Percentiles rank a stretch among this genome's conserved stretches.
Evolutionary conservation across 2,797 vertebrate species (phyloP).

Genomic region (Labeo calbasu): DNA sequence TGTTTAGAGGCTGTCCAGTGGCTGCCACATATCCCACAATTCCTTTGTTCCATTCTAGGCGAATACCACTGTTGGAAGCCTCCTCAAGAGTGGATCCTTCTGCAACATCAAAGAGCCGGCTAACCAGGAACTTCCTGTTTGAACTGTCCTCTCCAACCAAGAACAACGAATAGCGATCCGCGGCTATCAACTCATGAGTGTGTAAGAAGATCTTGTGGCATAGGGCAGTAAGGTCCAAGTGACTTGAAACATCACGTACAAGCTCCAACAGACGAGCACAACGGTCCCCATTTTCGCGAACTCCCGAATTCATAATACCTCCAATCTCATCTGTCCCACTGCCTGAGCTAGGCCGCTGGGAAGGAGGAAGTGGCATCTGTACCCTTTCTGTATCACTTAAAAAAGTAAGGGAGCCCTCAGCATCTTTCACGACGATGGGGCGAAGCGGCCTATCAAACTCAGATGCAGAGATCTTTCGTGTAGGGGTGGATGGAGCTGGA

Average conservation of each 20-base stretch:
- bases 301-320: conserved; percentile 6
- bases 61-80: conserved; percentile 91
- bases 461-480: conserved; percentile 93
- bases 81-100: conserved; percentile 95
- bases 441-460: conserved; percentile 94
- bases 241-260: conserved; percentile 95
- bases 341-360: conserved; percentile 63
- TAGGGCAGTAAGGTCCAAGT: conserved; percentile 92
- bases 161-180: conserved; percentile 95
- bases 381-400: conserved; percentile 85
- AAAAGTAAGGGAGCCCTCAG: conserved; percentile 90
- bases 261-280: conserved; percentile 93
- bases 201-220: conserved; percentile 98
- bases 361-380: conserved; percentile 81
- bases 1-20: conserved; percentile 91
- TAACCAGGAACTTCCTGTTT: conserved; percentile 93
- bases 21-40: conserved; percentile 95
- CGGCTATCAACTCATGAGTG: conserved; percentile 92
- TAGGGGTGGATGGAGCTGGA: conserved; percentile 81
- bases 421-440: conserved; percentile 94
- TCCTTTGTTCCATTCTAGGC: conserved; percentile 97
- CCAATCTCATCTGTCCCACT: conserved; percentile 46
- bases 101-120: conserved; percentile 95
- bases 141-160: conserved; percentile 96
- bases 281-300: conserved; percentile 72